A percentile compares a stretch with the other conserved stretches of the same genome.
Evolutionary conservation across 1,140 invertebrate genomes (phyloP).

Genomic region (Lucilia sericata): DNA sequence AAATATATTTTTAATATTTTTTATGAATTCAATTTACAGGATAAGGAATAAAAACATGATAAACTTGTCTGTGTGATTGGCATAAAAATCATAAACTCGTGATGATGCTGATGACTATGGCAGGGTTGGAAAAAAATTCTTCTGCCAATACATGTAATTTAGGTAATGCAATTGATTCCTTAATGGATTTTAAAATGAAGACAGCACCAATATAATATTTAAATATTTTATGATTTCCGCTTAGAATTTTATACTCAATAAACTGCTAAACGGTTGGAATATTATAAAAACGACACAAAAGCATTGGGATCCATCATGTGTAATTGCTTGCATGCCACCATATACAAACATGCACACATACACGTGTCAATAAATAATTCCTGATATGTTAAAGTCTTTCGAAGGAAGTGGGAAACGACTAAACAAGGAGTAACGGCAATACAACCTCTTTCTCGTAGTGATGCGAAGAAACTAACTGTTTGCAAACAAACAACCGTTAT

Average conservation of each 20-base stretch:
- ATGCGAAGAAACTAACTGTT: neutral
- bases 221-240: slow-evolving; percentile 20
- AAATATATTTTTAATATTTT: neutral
- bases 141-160: neutral
- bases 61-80: neutral
- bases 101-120: neutral
- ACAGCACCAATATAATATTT: neutral
- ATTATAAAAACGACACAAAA: neutral
- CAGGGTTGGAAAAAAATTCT: neutral
- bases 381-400: neutral
- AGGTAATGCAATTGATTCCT: neutral
- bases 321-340: neutral
- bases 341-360: no score
- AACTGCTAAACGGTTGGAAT: neutral
- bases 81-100: neutral
- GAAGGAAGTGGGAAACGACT: neutral
- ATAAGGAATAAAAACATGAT: no score
- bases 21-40: neutral
- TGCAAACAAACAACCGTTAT: neutral
- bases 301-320: neutral
- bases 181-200: neutral
- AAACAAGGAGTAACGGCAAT: neutral
- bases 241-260: slow-evolving; percentile 8
- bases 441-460: neutral
- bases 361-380: no score